Conservation (phyloP, 2,797 vertebrate genomes). For the Siniperca undulata region DNA sequence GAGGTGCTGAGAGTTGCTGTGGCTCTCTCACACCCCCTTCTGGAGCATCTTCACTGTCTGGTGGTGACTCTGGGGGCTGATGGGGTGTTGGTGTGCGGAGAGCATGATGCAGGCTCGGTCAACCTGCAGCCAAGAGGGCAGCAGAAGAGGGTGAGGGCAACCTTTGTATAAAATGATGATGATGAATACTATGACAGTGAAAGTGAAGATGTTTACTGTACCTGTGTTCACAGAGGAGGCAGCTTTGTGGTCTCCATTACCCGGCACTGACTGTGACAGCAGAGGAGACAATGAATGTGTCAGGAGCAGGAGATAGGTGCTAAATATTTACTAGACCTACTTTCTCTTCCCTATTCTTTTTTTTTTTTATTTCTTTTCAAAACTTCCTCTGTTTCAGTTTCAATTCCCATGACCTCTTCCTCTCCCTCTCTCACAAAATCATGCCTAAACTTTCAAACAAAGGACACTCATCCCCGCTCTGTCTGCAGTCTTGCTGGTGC, state of each 20-base stretch:
- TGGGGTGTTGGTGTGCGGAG: constrained; percentile 90
- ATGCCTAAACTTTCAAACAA: constrained; percentile 3
- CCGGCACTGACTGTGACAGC: constrained; percentile 81
- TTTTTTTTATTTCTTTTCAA: constrained; percentile 11
- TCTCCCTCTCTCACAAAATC: constrained; percentile 10
- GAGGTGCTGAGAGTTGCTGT: constrained; percentile 82
- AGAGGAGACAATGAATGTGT: constrained; percentile 89
- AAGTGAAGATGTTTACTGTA: constrained; percentile 23
- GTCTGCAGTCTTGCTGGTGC: constrained; percentile 88
- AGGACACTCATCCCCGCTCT: background rate
- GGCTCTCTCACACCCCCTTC: constrained; percentile 88
- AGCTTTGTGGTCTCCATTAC: constrained; percentile 89
- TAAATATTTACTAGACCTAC: constrained; percentile 2
- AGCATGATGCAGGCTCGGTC: constrained; percentile 80
- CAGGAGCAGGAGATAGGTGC: constrained; percentile 93
- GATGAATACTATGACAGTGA: background rate
- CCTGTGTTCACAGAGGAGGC: constrained; percentile 76
- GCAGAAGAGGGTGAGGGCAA: constrained; percentile 64
- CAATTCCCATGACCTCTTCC: constrained; percentile 14
- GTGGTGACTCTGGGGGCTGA: constrained; percentile 89
- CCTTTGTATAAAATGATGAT: constrained; percentile 2
- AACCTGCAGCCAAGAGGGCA: constrained; percentile 77
- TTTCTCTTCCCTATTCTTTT: background rate
- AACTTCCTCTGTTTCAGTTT: constrained; percentile 8
- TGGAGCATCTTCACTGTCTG: constrained; percentile 89